Evolutionary conservation across 1,140 invertebrate genomes (phyloP), one percentile per base, ranked within the genome.

Genomic region (Drosophila insularis): DNA sequence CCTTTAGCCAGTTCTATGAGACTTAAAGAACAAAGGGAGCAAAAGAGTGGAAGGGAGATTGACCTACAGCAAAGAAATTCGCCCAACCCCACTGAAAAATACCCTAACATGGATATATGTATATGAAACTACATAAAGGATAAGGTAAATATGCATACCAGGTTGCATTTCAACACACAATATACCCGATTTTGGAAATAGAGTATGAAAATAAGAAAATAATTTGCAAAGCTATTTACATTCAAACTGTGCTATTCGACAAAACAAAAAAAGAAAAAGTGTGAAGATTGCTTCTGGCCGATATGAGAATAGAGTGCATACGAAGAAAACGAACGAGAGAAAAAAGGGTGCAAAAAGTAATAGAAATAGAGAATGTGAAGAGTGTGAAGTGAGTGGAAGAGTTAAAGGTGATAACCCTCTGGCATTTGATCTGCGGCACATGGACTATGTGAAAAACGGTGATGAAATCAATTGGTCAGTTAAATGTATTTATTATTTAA

Each of bases 161-260:
- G 4, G 27, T 27, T n/a, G n/a, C n/a, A n/a, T n/a, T n/a, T n/a
- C n/a, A n/a, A n/a, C n/a, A n/a, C 27, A 31, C 14, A 17, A 19
- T 43, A 17, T 5, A 43, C 40, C n/a, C 40, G 2, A 1, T 14
- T 1, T 2, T 4, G 40, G 4, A 6, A 17, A 14, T 4, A 17
- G 14, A 2, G 14, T 46, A 43, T 43, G 13, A 31, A 21, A 60
- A 60, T 13, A n/a, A 19, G 13, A 21, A 17, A 46, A 58, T 31
- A 59, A 40, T 53, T 63, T 63, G 31, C 31, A 31, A 58, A 17
- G 43, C 11, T 14, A 68, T 61, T 68, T 63, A 23, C 21, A 17
- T 46, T 46, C 4, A 37, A 35, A 37, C 14, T 13, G 4, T 37
- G 11, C 35, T 11, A 11, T 7, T 35, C 32, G 32, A 10, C 31